A percentile compares a stretch with the other conserved stretches of the same genome.
Conservation (phyloP, 2,113 vertebrate species). For the Raja brachyura region DNA sequence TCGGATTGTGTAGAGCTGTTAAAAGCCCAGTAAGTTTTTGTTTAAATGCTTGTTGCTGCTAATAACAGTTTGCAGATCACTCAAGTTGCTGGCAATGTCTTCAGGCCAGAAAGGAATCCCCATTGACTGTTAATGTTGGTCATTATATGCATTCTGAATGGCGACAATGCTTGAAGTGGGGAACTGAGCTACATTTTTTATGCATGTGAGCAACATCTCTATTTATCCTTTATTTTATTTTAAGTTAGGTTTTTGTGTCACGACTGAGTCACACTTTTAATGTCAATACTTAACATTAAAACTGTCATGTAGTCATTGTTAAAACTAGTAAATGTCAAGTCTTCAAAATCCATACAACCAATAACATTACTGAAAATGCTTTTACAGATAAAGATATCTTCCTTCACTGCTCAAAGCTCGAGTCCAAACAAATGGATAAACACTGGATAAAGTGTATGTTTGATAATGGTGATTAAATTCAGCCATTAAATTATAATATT, state of each 20-base stretch:
- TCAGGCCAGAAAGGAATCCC: not conserved
- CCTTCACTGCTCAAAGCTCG: not conserved
- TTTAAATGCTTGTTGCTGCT: not conserved
- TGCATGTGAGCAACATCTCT: not conserved
- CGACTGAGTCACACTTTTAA: not conserved
- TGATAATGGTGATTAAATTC: not conserved
- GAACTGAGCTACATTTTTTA: not conserved
- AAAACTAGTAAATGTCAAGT: not conserved
- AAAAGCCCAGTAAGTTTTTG: not conserved
- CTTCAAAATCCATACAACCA: not conserved
- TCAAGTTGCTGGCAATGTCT: too few relatives aligned
- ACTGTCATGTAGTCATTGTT: not conserved
- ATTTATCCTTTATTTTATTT: not conserved
- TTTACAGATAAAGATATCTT: not conserved
- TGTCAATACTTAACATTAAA: not conserved
- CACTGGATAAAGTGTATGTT: not conserved
- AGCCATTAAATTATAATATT: not conserved
- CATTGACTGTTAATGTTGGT: not conserved
- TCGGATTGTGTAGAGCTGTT: not conserved
- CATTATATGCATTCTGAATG: not conserved
- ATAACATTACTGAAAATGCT: not conserved
- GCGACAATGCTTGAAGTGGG: not conserved
- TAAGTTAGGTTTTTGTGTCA: too few relatives aligned
- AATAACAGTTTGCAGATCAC: not conserved
- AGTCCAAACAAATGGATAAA: not conserved